Conservation (phyloP, 2,113 vertebrate genomes). For the Macaca fascicularis region T2T-MFA8v1.1 NC_088380.1:44898501-44899000, state of each 20-base stretch:
- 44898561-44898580: background rate
- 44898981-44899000: background rate
- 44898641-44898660: background rate
- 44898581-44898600: background rate
- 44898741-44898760: background rate
- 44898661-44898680: background rate
- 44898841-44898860: conserved; percentile 7
- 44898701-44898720: background rate
- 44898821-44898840: background rate
- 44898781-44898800: background rate
- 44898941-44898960: background rate
- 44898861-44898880: conserved; percentile 8
- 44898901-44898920: conserved; percentile 17
- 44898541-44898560: background rate
- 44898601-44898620: background rate
- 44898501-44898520: background rate
- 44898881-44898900: conserved; percentile 7
- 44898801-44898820: background rate
- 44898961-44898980: background rate
- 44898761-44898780: conserved; percentile 12
- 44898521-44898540: background rate
- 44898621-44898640: background rate
- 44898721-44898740: background rate
- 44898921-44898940: background rate
- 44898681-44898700: background rate